These are phyloP conservation scores for Lottia scabra DNA, from an alignment of 2,888 invertebrate genomes.

Conservation along the genomic window DNA sequence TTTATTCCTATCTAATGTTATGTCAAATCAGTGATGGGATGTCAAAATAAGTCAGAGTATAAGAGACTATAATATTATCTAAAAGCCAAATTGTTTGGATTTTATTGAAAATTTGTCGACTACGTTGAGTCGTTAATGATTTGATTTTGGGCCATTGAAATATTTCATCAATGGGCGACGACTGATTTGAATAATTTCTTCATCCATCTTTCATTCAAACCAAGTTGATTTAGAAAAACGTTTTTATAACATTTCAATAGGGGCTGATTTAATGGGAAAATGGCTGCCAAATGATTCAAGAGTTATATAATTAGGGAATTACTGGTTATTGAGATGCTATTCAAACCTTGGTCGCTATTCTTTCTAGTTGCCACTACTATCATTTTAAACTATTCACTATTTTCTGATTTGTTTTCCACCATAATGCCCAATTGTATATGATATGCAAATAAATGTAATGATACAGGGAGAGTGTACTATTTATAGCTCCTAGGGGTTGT, in stretches of 20 bases:
- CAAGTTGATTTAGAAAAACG: background rate
- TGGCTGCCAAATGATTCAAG: background rate
- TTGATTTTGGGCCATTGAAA: background rate
- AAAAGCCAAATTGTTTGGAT: background rate
- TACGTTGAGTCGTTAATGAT: background rate
- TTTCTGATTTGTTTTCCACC: too few species aligned
- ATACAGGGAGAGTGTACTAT: too few species aligned
- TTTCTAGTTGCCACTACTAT: background rate
- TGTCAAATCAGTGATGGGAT: too few species aligned
- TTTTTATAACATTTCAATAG: background rate
- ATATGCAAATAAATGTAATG: too few species aligned
- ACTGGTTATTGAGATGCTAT: background rate
- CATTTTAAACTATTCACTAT: too few species aligned
- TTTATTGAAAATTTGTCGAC: constrained; percentile 4
- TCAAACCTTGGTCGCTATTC: background rate
- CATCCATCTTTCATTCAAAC: background rate
- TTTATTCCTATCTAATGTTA: too few species aligned
- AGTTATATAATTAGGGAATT: background rate
- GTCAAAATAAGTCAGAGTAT: too few species aligned
- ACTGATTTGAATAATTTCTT: background rate
- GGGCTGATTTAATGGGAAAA: background rate
- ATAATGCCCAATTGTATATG: too few species aligned
- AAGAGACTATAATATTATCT: background rate
- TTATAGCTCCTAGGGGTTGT: too few species aligned
- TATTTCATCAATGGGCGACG: background rate